phyloP scores from a whole-genome alignment of 2,888 invertebrate genomes.

The Caenorhabditis auriculariae region DNA sequence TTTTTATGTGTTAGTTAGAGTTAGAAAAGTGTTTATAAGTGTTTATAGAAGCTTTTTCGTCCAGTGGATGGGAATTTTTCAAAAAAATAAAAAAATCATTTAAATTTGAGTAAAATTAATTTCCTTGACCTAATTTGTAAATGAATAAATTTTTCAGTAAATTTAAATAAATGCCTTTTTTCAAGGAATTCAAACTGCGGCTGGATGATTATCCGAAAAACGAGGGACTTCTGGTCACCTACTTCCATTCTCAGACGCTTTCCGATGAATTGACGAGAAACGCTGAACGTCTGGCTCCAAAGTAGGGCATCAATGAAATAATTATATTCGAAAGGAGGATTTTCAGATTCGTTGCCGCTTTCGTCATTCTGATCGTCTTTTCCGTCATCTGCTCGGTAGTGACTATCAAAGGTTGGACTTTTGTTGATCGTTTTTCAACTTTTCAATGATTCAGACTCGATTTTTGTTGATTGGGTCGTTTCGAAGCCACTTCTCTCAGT shows the following conservation, averaged over 20 bases:
- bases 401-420: slow-evolving; percentile 31
- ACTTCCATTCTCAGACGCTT: slow-evolving; percentile 74
- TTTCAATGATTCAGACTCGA: slow-evolving; percentile 74
- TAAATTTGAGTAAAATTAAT: background rate
- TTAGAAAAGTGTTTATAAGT: background rate
- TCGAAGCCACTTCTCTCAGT: slow-evolving; percentile 88
- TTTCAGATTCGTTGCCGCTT: slow-evolving; percentile 46
- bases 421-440: slow-evolving; percentile 1
- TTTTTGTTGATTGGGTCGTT: slow-evolving; percentile 71
- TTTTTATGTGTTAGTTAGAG: background rate
- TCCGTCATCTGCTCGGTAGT: slow-evolving; percentile 47
- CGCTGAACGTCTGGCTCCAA: slow-evolving; percentile 72
- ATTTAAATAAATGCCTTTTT: no score
- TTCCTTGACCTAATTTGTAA: background rate
- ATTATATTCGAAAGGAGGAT: background rate
- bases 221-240: slow-evolving; percentile 44
- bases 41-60: background rate
- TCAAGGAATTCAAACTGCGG: slow-evolving; percentile 41
- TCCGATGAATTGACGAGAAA: slow-evolving; percentile 89
- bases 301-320: no score
- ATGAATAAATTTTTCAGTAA: slow-evolving; percentile 15
- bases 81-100: no score
- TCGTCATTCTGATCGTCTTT: slow-evolving; percentile 46
- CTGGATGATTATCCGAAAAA: slow-evolving; percentile 35
- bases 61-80: no score